A percentile compares a stretch with the other conserved stretches of the same genome.
Conservation (phyloP, 1,140 invertebrate species). For the Helicoverpa armigera region DNA sequence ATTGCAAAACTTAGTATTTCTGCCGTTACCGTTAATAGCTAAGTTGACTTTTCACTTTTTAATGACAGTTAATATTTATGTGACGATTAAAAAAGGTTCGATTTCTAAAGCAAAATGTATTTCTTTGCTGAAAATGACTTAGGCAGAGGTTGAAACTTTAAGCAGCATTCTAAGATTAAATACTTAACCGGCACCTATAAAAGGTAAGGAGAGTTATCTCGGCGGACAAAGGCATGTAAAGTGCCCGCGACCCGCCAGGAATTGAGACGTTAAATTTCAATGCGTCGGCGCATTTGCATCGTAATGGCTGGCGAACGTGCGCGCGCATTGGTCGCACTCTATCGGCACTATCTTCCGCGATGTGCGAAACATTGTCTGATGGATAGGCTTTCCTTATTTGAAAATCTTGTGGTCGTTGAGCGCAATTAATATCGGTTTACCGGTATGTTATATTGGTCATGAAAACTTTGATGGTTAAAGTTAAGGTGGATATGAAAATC, state of each 20-base stretch:
- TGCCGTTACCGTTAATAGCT: too few relatives aligned
- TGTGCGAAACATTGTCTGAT: conserved; percentile 33
- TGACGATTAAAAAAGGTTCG: too few relatives aligned
- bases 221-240: conserved; percentile 53
- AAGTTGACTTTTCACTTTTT: too few relatives aligned
- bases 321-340: conserved; percentile 54
- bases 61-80: too few relatives aligned
- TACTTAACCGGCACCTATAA: conserved; percentile 35
- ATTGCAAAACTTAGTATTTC: neutral
- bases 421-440: neutral
- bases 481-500: too few relatives aligned
- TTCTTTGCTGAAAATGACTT: neutral
- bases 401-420: neutral
- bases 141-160: neutral
- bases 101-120: too few relatives aligned
- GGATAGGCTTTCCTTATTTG: neutral
- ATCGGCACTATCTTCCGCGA: conserved; percentile 24
- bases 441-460: too few relatives aligned
- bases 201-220: conserved; percentile 32
- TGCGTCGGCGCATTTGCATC: conserved; percentile 53
- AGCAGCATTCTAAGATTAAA: conserved; percentile 21
- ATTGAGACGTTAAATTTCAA: conserved; percentile 64
- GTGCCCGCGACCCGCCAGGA: conserved; percentile 38
- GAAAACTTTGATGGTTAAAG: too few relatives aligned
- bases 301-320: conserved; percentile 55